These are phyloP conservation scores for Schizopygopsis pylzovi DNA, from an alignment of 2,797 vertebrate species.

Conservation along the genomic window DNA sequence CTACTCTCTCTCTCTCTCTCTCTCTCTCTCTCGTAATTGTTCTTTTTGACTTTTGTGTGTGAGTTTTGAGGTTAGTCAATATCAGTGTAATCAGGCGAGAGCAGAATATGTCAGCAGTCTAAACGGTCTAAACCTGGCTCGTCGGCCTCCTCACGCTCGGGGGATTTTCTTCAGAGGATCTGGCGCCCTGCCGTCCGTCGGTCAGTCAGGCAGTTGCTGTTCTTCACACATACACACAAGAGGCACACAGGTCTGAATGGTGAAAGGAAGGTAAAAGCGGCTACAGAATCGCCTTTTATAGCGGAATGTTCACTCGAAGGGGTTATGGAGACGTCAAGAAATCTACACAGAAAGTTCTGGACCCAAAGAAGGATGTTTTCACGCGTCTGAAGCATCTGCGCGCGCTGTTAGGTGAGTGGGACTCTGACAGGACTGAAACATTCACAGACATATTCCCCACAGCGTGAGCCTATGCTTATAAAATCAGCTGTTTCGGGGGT, in stretches of 20 bases:
- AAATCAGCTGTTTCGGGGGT: neutral
- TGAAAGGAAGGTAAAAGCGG: slow-evolving; percentile 75
- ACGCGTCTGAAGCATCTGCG: slow-evolving; percentile 96
- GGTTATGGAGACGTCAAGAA: slow-evolving; percentile 98
- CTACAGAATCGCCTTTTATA: slow-evolving; percentile 74
- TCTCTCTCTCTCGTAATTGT: neutral
- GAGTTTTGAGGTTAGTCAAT: neutral
- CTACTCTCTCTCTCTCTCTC: too few species aligned
- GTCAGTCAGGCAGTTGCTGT: slow-evolving; percentile 35
- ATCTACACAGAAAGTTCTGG: slow-evolving; percentile 99
- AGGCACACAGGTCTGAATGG: slow-evolving; percentile 74
- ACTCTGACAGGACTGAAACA: slow-evolving; percentile 33
- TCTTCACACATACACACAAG: slow-evolving; percentile 72
- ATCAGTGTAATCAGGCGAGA: neutral
- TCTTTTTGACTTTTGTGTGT: neutral
- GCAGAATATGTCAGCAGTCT: neutral
- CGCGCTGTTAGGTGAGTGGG: slow-evolving; percentile 90
- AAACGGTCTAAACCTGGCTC: neutral
- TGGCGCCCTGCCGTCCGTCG: slow-evolving; percentile 41
- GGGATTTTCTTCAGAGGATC: slow-evolving; percentile 13
- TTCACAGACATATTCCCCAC: neutral
- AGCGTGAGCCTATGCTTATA: neutral
- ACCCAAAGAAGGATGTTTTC: slow-evolving; percentile 96
- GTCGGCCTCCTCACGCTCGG: neutral
- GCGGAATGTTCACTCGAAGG: slow-evolving; percentile 96